Conservation (phyloP, 1,140 invertebrate species). For the Formica exsecta region DNA sequence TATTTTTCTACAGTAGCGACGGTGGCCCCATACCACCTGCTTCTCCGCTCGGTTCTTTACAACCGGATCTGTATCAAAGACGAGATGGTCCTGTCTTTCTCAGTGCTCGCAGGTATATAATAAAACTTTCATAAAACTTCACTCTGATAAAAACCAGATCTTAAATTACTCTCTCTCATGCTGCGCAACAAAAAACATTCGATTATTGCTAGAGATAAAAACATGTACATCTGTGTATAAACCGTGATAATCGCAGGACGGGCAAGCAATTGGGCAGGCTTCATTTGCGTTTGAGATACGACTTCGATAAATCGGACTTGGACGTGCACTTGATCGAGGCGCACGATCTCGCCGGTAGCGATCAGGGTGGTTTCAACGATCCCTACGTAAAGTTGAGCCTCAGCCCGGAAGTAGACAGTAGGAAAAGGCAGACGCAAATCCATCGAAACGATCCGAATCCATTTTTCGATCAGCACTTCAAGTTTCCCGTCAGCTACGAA, state of each 20-base stretch:
- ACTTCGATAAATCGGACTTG: conserved; percentile 95
- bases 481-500: conserved; percentile 94
- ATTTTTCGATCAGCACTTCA: conserved; percentile 94
- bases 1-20: conserved; percentile 69
- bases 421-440: conserved; percentile 93
- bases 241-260: conserved; percentile 76
- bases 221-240: neutral
- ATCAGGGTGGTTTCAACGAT: conserved; percentile 94
- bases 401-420: conserved; percentile 93
- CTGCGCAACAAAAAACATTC: neutral
- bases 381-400: conserved; percentile 93
- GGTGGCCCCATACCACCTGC: conserved; percentile 87
- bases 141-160: neutral
- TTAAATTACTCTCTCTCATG: neutral
- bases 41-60: conserved; percentile 93
- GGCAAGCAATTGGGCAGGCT: conserved; percentile 91
- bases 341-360: conserved; percentile 92
- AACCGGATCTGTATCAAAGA: conserved; percentile 94
- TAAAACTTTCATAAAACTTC: conserved; percentile 45
- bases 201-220: neutral
- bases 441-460: conserved; percentile 92
- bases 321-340: conserved; percentile 95
- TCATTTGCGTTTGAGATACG: conserved; percentile 95
- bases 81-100: conserved; percentile 91
- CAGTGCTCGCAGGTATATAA: conserved; percentile 85